Evolutionary conservation across 2,113 vertebrate genomes (phyloP).

Genomic region (Scomber japonicus): DNA sequence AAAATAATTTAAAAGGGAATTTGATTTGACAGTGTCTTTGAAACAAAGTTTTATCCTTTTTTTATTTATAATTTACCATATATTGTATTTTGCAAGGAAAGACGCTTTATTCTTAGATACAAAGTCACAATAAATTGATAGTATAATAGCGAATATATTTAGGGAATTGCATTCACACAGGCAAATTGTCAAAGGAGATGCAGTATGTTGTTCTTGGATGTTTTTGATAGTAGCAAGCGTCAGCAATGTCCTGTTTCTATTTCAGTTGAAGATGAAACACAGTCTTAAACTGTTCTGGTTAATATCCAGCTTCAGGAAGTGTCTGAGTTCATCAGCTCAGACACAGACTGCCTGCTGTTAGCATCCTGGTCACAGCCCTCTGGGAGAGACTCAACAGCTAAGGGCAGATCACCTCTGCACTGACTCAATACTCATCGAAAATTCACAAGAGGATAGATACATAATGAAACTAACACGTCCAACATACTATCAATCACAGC

Average conservation of each 20-base stretch:
- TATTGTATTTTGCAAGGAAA: background rate
- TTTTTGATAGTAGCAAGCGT: background rate
- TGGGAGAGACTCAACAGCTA: slow-evolving; percentile 29
- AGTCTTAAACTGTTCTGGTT: background rate
- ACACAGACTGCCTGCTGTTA: slow-evolving; percentile 42
- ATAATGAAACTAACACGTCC: slow-evolving; percentile 26
- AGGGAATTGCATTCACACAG: slow-evolving; percentile 36
- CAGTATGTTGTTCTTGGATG: slow-evolving; percentile 11
- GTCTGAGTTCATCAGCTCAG: slow-evolving; percentile 49
- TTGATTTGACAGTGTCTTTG: slow-evolving; percentile 18
- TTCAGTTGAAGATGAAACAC: slow-evolving; percentile 10
- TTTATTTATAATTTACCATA: slow-evolving; percentile 42
- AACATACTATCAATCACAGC: slow-evolving; percentile 18
- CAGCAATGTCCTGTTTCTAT: slow-evolving; percentile 12
- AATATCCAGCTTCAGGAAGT: slow-evolving; percentile 30
- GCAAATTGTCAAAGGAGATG: slow-evolving; percentile 30
- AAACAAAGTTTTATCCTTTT: slow-evolving; percentile 18
- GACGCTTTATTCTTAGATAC: slow-evolving; percentile 21
- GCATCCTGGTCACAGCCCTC: slow-evolving; percentile 25
- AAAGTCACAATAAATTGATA: slow-evolving; percentile 30
- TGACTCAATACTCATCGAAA: slow-evolving; percentile 48
- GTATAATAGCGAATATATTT: slow-evolving; percentile 48
- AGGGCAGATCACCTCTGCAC: slow-evolving; percentile 34
- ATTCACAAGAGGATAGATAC: slow-evolving; percentile 45
- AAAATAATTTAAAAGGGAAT: slow-evolving; percentile 11